Conservation (phyloP, 2,113 vertebrate species). For the Syngnathoides biaculeatus region DNA sequence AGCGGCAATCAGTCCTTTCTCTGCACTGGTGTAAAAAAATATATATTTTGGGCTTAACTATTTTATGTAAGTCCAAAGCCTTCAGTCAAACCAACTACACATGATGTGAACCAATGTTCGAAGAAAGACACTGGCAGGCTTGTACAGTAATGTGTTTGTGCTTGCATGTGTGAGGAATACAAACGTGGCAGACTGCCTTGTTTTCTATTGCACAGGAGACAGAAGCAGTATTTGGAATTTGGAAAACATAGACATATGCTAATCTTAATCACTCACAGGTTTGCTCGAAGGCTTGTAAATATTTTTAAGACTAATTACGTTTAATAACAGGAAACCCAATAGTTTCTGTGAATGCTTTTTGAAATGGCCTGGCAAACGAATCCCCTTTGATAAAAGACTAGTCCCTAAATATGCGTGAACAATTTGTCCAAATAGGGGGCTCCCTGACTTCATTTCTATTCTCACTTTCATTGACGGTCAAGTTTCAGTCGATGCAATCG, state of each 20-base stretch:
- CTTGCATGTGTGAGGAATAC: slow-evolving; percentile 24
- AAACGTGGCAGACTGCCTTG: slow-evolving; percentile 26
- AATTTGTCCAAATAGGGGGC: neutral
- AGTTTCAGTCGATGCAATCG: neutral
- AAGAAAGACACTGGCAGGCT: neutral
- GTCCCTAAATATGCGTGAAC: neutral
- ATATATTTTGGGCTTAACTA: neutral
- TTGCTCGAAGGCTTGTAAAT: neutral
- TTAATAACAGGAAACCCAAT: slow-evolving; percentile 1
- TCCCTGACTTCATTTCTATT: neutral
- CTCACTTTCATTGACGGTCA: neutral
- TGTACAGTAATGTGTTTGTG: neutral
- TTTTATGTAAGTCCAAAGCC: neutral
- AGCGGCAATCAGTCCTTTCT: neutral
- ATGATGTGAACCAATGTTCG: neutral
- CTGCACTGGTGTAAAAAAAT: neutral
- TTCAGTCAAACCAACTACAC: neutral
- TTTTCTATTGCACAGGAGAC: slow-evolving; percentile 13
- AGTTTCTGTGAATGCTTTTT: neutral
- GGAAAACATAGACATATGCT: slow-evolving; percentile 3
- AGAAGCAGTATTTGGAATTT: slow-evolving; percentile 9
- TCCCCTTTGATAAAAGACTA: neutral
- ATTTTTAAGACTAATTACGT: neutral
- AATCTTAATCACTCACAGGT: neutral
- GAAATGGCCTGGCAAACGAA: neutral